These are phyloP conservation scores for Astreopora myriophthalma DNA, from an alignment of 64 coral and sea anemone species.

Conservation along the genomic window DNA sequence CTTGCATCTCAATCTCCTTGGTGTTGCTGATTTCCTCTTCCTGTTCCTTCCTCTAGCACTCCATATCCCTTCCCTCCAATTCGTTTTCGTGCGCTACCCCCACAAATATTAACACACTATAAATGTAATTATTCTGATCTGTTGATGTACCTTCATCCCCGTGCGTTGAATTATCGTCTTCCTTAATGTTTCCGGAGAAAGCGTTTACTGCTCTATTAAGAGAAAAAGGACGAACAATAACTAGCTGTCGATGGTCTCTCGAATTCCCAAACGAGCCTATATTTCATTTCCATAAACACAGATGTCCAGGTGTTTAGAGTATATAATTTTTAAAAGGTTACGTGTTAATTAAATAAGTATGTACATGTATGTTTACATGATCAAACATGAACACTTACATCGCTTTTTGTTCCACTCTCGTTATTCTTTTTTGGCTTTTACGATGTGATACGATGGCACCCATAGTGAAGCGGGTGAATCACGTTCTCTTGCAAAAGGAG, in stretches of 20 bases:
- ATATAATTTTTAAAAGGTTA: not conserved
- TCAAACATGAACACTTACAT: not conserved
- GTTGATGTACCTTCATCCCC: not conserved
- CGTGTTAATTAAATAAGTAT: too few relatives aligned
- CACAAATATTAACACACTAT: too few relatives aligned
- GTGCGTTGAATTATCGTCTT: not conserved
- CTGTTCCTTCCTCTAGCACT: too few relatives aligned
- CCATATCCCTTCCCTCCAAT: too few relatives aligned
- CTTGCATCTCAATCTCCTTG: too few relatives aligned
- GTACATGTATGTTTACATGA: not conserved
- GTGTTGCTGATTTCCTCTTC: too few relatives aligned
- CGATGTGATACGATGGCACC: conserved; percentile 47
- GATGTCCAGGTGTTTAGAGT: not conserved
- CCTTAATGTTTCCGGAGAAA: not conserved
- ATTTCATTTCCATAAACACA: not conserved
- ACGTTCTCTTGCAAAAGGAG: not conserved
- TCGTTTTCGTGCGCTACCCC: too few relatives aligned
- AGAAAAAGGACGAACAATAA: not conserved
- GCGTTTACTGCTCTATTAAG: conserved; percentile 11
- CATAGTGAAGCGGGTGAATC: not conserved
- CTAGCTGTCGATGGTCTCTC: not conserved
- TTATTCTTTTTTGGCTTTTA: not conserved
- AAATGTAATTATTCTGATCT: too few relatives aligned
- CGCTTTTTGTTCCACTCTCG: conserved; percentile 9
- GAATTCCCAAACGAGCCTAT: not conserved